Evolutionary conservation across 2,113 vertebrate species (phyloP), one percentile per base, ranked within the genome.

Genomic region (Glareola pratincola): DNA sequence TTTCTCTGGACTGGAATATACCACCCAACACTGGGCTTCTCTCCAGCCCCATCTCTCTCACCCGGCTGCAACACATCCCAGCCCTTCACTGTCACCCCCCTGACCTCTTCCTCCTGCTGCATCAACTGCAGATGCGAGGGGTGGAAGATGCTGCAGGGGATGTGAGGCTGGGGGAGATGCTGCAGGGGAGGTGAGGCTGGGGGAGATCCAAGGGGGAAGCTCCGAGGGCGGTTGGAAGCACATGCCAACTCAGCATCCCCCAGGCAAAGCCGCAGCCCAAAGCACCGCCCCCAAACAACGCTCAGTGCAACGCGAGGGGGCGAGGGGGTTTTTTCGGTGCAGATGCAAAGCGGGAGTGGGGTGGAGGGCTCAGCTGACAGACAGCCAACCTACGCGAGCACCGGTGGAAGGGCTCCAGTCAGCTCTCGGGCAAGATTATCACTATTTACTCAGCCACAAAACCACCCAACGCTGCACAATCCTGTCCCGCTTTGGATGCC

Each of bases 271-370:
- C 6, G 2, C n/a, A 63, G 51, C 17, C 45, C 53, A 3, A 92
- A 76, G 63, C 8, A 14, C 85, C 5, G 0, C 53, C 77, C 45
- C 36, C 14, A 10, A 81, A 37, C 7, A 30, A 30, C 0, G 2
- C 63, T 59, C 57, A 30, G 51, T 3, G 15, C n/a, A 16, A 32
- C 0, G 16, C 63, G 43, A 27, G 32, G 32, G 8, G 6, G 16
- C 63, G 43, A 27, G 32, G 32, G 8, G 6, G 2, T 30, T 43
- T 36, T 67, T 67, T 12, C 10, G 79, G 69, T 36, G n/a, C 1
- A 4, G 60, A 50, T 8, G 48, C 59, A 30, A 80, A 84, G 51
- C 3, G 5, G 83, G 51, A 7, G 13, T 2, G 5, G 20, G 43
- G 22, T 4, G n/a, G 34, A 60, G 26, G 64, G 78, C 71, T 91